phyloP scores from a whole-genome alignment of 92 coral and sea anemone species.

The Palythoa caribaeorum region DNA sequence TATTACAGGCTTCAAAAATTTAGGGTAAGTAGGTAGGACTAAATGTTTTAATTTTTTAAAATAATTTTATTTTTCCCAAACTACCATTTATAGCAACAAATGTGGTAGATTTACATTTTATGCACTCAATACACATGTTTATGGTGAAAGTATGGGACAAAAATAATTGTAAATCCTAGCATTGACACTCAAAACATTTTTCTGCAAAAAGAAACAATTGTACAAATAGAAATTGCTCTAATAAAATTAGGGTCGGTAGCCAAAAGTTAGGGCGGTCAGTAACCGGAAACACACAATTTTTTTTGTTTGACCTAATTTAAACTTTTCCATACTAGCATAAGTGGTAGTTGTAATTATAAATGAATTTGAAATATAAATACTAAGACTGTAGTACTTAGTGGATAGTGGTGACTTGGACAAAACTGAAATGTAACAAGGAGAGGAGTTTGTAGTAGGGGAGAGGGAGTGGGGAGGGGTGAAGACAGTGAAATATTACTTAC shows the following conservation, averaged over 20 bases:
- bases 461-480: conserved; percentile 6
- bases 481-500: background rate
- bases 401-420: background rate
- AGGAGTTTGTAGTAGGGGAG: conserved; percentile 10
- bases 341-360: conserved; percentile 5
- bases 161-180: too few relatives aligned
- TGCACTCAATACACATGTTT: background rate
- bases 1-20: background rate
- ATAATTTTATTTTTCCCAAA: background rate
- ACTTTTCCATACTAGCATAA: conserved; percentile 1
- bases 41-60: too few relatives aligned
- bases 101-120: too few relatives aligned
- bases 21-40: background rate
- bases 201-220: too few relatives aligned
- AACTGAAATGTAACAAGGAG: conserved; percentile 11
- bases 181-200: too few relatives aligned
- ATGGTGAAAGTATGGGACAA: background rate
- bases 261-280: too few relatives aligned
- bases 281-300: too few relatives aligned
- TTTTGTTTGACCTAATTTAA: background rate
- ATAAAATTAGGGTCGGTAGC: too few relatives aligned
- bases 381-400: background rate
- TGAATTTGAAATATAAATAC: background rate
- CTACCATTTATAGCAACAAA: background rate
- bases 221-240: too few relatives aligned